Conservation (phyloP, 2,888 invertebrate species). For the Beris morrisii region DNA sequence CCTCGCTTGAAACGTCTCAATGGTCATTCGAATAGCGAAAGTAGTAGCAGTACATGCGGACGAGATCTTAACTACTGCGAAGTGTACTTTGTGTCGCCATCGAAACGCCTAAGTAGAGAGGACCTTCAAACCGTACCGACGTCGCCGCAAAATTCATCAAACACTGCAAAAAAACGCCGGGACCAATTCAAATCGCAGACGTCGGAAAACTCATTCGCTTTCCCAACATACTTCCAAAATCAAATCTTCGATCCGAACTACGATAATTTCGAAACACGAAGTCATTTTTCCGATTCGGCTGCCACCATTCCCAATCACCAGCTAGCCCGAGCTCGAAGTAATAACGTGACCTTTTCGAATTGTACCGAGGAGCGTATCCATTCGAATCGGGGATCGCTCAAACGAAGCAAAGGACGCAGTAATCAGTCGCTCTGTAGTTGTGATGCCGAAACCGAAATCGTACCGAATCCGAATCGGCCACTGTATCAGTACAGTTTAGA, state of each 20-base stretch:
- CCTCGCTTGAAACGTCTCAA: constrained; percentile 48
- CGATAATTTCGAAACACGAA: constrained; percentile 47
- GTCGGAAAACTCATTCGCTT: constrained; percentile 12
- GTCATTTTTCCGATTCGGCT: constrained; percentile 47
- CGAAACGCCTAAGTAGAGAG: constrained; percentile 49
- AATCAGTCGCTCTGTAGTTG: constrained; percentile 56
- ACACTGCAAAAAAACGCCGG: neutral
- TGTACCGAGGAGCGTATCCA: constrained; percentile 25
- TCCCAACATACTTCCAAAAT: constrained; percentile 1
- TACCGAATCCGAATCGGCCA: constrained; percentile 53
- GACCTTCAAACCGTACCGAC: constrained; percentile 22
- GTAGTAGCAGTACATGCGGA: constrained; percentile 37
- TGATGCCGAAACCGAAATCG: constrained; percentile 54
- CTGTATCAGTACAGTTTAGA: constrained; percentile 59
- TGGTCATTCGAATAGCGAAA: constrained; percentile 45
- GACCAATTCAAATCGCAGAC: constrained; percentile 18
- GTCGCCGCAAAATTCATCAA: constrained; percentile 29
- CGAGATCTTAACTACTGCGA: constrained; percentile 43
- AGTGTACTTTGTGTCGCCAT: constrained; percentile 53
- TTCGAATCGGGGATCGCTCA: constrained; percentile 49
- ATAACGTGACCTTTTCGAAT: constrained; percentile 52
- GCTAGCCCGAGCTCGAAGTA: constrained; percentile 45
- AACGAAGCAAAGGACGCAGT: constrained; percentile 54
- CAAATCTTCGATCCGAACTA: constrained; percentile 41
- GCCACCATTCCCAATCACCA: constrained; percentile 8